Evolutionary conservation across 2,113 vertebrate species (phyloP), one percentile per base, ranked within the genome.

Genomic region (Todiramphus chloris): DNA sequence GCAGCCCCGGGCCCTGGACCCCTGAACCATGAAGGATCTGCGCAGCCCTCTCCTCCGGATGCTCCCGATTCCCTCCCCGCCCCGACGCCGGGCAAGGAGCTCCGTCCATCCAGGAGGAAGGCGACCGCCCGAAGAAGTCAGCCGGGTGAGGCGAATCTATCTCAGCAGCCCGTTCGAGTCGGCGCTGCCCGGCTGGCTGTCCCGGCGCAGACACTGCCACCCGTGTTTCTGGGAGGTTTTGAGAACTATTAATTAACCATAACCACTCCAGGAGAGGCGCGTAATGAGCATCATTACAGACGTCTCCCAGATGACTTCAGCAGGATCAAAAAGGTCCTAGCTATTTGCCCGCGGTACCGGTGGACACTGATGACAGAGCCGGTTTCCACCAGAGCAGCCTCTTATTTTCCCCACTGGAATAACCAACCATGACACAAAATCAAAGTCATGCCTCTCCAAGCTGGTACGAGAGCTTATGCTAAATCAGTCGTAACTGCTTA

Each of bases 181-280:
- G 21, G 6, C 83, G 13, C 78, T 56, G 90, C 95, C 94, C 87
- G 70, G 77, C 87, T 33, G 90, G 13, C 90, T 24, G 70, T 33
- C 73, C 80, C 16, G 1, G 67, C 51, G 6, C 20, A 56, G 60
- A 25, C 83, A 83, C 53, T 6, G 62, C 48, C 24, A 2, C 25
- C 58, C 3, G 9, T 19, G 16, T 37, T 67, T 21, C 76, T 53
- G 90, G 93, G 85, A 94, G 90, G 27, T 28, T 73, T 76, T 9
- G 69, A 31, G 83, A 92, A 21, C 82, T 33, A 95, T 74, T 92
- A 94, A 97, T 94, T 95, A 96, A 58, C 81, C 86, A 75, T 7
- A 14, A 83, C 39, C 95, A 94, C 95, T 87, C 91, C 93, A 44
- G 82, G 58, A 69, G 18, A 81, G 81, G 17, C 94, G 90, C 91